Base-by-base conservation (phyloP, 2,888 invertebrate genomes). In the Agrilus cyanescens region DNA sequence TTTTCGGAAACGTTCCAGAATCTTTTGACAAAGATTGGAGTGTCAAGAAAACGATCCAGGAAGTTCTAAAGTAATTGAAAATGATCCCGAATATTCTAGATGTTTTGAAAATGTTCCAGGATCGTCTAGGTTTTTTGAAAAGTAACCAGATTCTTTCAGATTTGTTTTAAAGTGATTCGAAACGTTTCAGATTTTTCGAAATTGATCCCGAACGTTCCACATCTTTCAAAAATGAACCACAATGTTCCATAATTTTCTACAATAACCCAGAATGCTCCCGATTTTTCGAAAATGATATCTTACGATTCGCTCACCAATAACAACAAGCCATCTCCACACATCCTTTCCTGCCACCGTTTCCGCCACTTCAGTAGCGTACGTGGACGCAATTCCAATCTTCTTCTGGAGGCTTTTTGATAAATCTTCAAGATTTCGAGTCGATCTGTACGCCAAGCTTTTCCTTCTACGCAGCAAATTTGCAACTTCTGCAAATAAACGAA, bases 311-410 rank as follows among this genome's bases (percentile, higher is more conserved):
- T 62, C 63, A 82, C 82, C 74, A 49, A 80, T 58, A 58, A 79
- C 74, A 33, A 71, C 55, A 36, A 73, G 63, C 82, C 82, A 82
- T 51, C 82, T 69, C 69, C 73, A 75, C 52, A 75, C 67, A 56
- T 82, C 82, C 55, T 77, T 73, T 42, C 65, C 65, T 49, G 71
- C 71, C 36, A 78, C 52, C 57, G 70, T 63, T 53, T 72, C 64
- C 51, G 71, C 57, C 47, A 72, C 60, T 29, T 65, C 46, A 48
- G 70, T 67, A 15, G 71, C 55, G 47, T 65, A 44, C 42, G 52
- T 45, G 39, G 54, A 50, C 37, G 48, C 49, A 12, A 15, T 44
- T 35, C 38, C 50, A 25, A 60, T 37, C 34, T 52, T 50, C 43
- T 53, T 47, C 40, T 54, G 53, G 45, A 61, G 40, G 32, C 77